phyloP scores from a whole-genome alignment of 2,113 vertebrate species.

The Tenrec ecaudatus region DNA sequence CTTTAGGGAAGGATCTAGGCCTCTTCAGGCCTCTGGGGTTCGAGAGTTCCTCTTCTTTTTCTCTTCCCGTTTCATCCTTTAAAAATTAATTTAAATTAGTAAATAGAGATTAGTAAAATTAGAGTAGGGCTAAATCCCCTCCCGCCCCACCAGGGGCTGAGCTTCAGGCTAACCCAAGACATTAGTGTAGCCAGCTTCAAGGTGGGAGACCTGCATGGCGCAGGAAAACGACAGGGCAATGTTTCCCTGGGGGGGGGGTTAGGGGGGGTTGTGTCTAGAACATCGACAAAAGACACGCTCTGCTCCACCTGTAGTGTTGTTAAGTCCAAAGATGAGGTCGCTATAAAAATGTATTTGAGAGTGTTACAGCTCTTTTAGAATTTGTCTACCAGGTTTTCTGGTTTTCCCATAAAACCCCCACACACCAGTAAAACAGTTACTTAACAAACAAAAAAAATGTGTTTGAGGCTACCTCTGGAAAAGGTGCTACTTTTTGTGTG shows the following conservation, averaged over 20 bases:
- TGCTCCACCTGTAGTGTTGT: not conserved
- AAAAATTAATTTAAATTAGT: not conserved
- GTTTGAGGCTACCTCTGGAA: slow-evolving; percentile 1
- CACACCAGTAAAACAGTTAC: too few relatives aligned
- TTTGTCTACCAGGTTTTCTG: too few relatives aligned
- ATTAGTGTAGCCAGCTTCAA: not conserved
- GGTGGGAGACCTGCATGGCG: not conserved
- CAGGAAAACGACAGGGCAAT: not conserved
- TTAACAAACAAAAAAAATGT: too few relatives aligned
- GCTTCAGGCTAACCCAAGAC: not conserved
- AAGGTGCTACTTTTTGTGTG: not conserved
- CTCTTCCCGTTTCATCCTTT: slow-evolving; percentile 3
- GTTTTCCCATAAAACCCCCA: too few relatives aligned
- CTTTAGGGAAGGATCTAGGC: not conserved
- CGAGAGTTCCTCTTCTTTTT: slow-evolving; percentile 34
- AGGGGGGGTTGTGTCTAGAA: not conserved
- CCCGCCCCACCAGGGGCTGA: not conserved
- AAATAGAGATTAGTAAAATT: not conserved
- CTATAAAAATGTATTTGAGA: not conserved
- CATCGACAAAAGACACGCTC: not conserved
- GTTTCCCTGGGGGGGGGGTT: slow-evolving; percentile 13
- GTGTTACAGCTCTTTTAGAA: too few relatives aligned
- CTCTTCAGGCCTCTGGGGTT: not conserved
- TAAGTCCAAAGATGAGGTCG: not conserved
- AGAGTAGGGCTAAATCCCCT: not conserved